Evolutionary conservation across 2,113 vertebrate species (phyloP).

Genomic region (Thomomys bottae): DNA sequence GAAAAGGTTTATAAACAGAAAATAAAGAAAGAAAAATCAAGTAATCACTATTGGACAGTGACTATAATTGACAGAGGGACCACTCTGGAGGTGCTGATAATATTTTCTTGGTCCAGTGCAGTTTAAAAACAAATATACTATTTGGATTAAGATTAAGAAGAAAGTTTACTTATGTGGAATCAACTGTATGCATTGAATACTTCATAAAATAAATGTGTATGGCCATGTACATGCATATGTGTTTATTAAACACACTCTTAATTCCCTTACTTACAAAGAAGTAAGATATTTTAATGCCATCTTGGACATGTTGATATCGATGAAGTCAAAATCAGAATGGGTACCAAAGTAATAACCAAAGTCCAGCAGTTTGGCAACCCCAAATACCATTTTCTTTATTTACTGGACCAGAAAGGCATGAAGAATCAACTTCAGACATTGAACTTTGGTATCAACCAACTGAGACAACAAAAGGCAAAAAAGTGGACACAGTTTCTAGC

Average conservation of each 20-base stretch:
- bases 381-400: not conserved
- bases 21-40: not conserved
- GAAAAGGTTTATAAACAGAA: too few species aligned
- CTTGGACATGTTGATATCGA: not conserved
- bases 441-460: conserved; percentile 16
- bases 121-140: not conserved
- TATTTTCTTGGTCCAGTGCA: not conserved
- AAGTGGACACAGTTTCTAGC: conserved; percentile 2
- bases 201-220: not conserved
- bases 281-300: not conserved
- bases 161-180: not conserved
- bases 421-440: conserved; percentile 50
- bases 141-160: not conserved
- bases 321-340: not conserved
- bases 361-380: not conserved
- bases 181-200: not conserved
- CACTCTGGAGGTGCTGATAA: not conserved
- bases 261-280: not conserved
- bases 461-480: conserved; percentile 47
- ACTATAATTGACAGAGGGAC: not conserved
- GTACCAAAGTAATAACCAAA: not conserved
- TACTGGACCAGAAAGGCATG: conserved; percentile 31
- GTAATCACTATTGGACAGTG: not conserved
- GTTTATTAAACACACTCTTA: not conserved
- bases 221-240: too few species aligned